Evolutionary conservation across 1,140 invertebrate species (phyloP), one percentile per base, ranked within the genome.

Genomic region (Drosophila arawakana): DNA sequence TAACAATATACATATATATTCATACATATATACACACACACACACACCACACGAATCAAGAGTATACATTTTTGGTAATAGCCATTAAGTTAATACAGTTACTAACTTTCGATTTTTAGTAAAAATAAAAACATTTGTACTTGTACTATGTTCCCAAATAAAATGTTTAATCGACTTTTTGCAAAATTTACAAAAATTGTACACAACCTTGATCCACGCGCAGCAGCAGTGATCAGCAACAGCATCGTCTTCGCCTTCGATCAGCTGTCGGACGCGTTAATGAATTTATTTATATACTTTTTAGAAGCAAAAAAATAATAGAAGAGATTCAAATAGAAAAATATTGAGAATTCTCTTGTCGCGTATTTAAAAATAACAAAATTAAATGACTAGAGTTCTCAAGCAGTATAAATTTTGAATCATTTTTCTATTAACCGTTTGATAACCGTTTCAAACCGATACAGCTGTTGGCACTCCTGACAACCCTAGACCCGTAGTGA

Each of bases 31-130:
- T 6, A 30, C 25, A 30, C 25, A 59, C 18, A 43, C 18, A 43
- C n/a, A 35, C 11, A 54, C n/a, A 73, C 57, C 3, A 73, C 76
- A 74, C 80, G 79, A 73, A 72, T 65, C 69, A 66, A 71, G 50
- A 63, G 82, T 88, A 82, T 79, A 79, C 83, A 65, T 65, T 76
- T 86, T 80, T 89, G 70, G 73, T 89, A 88, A 62, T 88, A 82
- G 67, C 34, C 62, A 55, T 66, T 83, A 88, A 89, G 80, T 62
- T 69, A 43, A 73, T 68, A 72, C 77, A 88, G 83, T 89, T 88
- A 88, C 80, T 88, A 83, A 88, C 71, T 81, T 80, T 77, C 74
- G 71, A 84, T 83, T 83, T 30, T 84, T 78, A 89, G 77, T 83
- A 82, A 60, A 60, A 59, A 60, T 43, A 61, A 9, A 54, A 75